Percentiles rank a stretch among this genome's conserved stretches.
Conservation (phyloP, 35 echinoderm and acorn worm species). For the Apostichopus californicus region DNA sequence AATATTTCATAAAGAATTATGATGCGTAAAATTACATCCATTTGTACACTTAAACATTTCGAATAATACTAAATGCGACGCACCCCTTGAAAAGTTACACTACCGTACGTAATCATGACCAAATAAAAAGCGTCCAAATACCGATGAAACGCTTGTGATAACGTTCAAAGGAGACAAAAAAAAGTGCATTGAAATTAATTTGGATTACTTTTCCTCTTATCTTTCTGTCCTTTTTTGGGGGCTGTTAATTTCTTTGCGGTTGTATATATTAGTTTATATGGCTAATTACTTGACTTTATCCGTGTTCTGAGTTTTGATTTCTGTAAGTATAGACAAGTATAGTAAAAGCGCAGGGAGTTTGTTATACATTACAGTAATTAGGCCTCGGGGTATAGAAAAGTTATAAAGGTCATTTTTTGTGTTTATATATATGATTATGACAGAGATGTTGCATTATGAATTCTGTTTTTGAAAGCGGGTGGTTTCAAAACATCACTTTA, state of each 20-base stretch:
- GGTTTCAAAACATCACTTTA: too few species aligned
- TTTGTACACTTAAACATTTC: constrained; percentile 35
- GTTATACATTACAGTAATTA: not conserved
- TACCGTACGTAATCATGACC: constrained; percentile 11
- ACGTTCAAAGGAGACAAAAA: not conserved
- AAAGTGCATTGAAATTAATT: constrained; percentile 10
- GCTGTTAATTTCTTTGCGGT: not conserved
- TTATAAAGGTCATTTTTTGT: not conserved
- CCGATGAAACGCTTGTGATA: not conserved
- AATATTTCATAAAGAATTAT: constrained; percentile 17
- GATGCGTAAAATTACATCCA: constrained; percentile 49
- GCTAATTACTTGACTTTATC: too few species aligned
- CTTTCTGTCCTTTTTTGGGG: not conserved
- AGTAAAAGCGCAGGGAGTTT: too few species aligned
- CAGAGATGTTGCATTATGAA: too few species aligned
- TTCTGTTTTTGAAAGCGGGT: too few species aligned
- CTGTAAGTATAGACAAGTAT: too few species aligned
- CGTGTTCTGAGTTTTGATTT: too few species aligned
- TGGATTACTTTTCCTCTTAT: not conserved
- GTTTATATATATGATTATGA: too few species aligned
- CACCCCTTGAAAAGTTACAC: constrained; percentile 14
- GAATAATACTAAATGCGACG: constrained; percentile 3
- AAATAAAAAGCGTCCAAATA: not conserved
- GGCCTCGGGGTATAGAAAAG: not conserved
- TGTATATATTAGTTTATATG: not conserved